A percentile compares a stretch with the other conserved stretches of the same genome.
These are phyloP conservation scores for Helicoverpa armigera DNA, from an alignment of 1,140 invertebrate genomes.

Conservation along the genomic window DNA sequence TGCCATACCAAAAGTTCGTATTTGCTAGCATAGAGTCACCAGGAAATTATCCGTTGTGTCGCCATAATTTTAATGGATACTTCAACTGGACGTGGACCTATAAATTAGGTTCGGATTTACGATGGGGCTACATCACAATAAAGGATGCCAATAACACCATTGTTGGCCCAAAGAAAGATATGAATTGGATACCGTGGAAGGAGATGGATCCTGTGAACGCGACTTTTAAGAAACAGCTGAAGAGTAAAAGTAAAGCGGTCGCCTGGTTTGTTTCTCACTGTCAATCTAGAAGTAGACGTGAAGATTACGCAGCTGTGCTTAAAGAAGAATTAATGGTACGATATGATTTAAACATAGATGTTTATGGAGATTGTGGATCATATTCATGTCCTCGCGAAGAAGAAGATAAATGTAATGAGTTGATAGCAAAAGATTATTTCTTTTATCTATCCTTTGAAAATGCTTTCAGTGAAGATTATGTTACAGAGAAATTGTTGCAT, in stretches of 20 bases:
- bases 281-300: conserved; percentile 56
- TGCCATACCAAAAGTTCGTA: conserved; percentile 74
- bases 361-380: conserved; percentile 61
- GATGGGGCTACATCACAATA: conserved; percentile 85
- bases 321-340: conserved; percentile 49
- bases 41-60: conserved; percentile 67
- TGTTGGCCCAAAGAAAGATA: conserved; percentile 68
- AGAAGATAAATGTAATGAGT: conserved; percentile 43
- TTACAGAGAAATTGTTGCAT: conserved; percentile 88
- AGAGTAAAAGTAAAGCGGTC: conserved; percentile 63
- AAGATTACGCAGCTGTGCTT: conserved; percentile 56
- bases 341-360: conserved; percentile 52
- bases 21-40: conserved; percentile 77
- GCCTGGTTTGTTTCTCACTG: conserved; percentile 73
- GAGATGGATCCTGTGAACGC: conserved; percentile 66
- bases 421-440: conserved; percentile 60
- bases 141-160: conserved; percentile 66
- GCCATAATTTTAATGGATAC: conserved; percentile 65
- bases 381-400: conserved; percentile 55
- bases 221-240: conserved; percentile 63
- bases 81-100: conserved; percentile 91
- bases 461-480: conserved; percentile 87
- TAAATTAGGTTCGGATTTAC: conserved; percentile 88
- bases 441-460: conserved; percentile 91
- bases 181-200: conserved; percentile 65